phyloP scores from a whole-genome alignment of 2,113 vertebrate genomes.

The Coracopsis vasa region DNA sequence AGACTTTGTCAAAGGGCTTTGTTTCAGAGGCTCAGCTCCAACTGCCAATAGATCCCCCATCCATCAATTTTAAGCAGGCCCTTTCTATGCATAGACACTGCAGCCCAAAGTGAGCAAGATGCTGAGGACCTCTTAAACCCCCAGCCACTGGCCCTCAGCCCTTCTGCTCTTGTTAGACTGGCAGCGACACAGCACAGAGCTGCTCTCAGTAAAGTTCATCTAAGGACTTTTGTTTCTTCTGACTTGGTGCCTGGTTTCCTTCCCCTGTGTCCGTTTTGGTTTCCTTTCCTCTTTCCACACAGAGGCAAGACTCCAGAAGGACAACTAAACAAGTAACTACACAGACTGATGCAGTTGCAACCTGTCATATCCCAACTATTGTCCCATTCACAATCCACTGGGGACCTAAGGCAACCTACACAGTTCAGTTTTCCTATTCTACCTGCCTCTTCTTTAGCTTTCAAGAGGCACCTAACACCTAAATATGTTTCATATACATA shows the following conservation, averaged over 20 bases:
- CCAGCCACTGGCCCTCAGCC: background rate
- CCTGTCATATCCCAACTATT: rapidly evolving
- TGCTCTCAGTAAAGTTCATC: background rate
- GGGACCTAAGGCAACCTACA: background rate
- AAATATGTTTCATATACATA: background rate
- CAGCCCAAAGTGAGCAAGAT: background rate
- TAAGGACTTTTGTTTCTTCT: background rate
- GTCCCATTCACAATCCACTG: background rate
- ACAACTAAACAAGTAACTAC: background rate
- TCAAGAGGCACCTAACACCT: background rate
- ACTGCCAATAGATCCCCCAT: background rate
- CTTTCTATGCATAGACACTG: background rate
- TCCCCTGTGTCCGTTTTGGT: background rate
- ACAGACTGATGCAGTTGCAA: background rate
- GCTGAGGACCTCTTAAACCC: background rate
- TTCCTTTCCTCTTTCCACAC: background rate
- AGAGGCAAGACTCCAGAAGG: background rate
- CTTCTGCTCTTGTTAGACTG: background rate
- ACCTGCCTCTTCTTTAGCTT: background rate
- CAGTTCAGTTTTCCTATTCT: background rate
- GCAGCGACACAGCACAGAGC: background rate
- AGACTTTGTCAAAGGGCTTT: slow-evolving; percentile 19
- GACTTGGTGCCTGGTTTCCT: background rate
- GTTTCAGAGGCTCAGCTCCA: background rate
- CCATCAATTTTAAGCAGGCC: background rate